phyloP scores from a whole-genome alignment of 1,140 invertebrate species.

The Papilio polyxenes region DNA sequence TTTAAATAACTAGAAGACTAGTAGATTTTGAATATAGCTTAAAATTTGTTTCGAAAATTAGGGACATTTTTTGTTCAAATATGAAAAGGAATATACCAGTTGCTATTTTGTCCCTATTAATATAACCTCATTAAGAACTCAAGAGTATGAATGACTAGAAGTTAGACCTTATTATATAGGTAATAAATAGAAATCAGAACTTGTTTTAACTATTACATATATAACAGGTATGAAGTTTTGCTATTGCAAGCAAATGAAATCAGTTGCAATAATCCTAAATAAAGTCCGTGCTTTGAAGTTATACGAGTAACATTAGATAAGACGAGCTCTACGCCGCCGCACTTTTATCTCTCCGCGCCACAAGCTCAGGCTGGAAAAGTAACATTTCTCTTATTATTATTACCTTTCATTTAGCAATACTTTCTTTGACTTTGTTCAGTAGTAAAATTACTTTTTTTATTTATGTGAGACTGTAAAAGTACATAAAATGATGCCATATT shows the following conservation, averaged over 20 bases:
- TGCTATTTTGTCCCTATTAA: neutral
- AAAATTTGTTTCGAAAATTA: no score
- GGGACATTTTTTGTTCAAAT: slow-evolving; percentile 3
- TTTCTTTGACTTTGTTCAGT: neutral
- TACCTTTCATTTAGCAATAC: neutral
- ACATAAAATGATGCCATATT: neutral
- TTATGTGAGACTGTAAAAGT: no score
- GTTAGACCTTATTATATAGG: neutral
- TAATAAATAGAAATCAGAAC: neutral
- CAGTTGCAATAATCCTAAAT: slow-evolving; percentile 7
- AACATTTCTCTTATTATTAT: neutral
- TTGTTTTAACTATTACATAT: no score
- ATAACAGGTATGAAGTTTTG: neutral
- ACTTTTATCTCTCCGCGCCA: neutral
- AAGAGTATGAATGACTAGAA: neutral
- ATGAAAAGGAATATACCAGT: neutral
- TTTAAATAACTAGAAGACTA: no score
- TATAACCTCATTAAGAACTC: neutral
- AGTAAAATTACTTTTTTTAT: neutral
- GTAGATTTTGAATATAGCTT: no score
- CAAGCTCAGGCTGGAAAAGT: neutral
- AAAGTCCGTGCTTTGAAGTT: neutral
- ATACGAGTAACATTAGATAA: slow-evolving; percentile 7
- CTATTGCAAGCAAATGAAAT: neutral
- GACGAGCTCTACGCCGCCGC: neutral